Evolutionary conservation across 2,797 vertebrate species (phyloP).

Genomic region (Lindbergichthys nudifrons): DNA sequence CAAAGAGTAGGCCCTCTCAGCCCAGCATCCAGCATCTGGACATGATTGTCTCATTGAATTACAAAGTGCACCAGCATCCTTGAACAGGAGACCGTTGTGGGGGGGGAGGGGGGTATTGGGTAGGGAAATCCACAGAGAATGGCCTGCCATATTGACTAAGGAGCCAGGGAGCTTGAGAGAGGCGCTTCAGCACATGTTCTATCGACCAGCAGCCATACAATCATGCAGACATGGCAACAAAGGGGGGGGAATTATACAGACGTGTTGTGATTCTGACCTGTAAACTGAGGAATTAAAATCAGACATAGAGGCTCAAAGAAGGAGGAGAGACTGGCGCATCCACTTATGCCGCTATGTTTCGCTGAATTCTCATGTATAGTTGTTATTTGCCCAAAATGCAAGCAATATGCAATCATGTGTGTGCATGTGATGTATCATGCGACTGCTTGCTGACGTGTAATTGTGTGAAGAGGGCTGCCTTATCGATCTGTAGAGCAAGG

Average conservation of each 20-base stretch:
- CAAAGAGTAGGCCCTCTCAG: conserved; percentile 52
- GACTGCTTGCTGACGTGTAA: conserved; percentile 82
- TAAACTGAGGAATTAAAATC: conserved; percentile 43
- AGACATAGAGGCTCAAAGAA: conserved; percentile 21
- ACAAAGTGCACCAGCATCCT: conserved; percentile 73
- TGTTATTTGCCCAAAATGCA: conserved; percentile 21
- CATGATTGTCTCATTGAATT: conserved; percentile 79
- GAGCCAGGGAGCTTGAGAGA: conserved; percentile 57
- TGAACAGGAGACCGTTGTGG: conserved; percentile 45
- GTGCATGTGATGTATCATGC: conserved; percentile 70
- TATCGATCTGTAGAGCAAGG: conserved; percentile 80
- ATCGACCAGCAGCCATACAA: conserved; percentile 69
- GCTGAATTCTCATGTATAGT: conserved; percentile 12
- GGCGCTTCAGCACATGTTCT: conserved; percentile 70
- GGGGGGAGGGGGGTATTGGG: not conserved
- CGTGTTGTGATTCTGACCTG: conserved; percentile 34
- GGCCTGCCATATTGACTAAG: conserved; percentile 67
- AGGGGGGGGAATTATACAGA: conserved; percentile 48
- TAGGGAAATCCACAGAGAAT: conserved; percentile 65
- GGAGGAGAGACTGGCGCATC: not conserved
- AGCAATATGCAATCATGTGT: conserved; percentile 56
- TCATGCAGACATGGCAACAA: conserved; percentile 58
- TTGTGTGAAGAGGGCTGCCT: conserved; percentile 82
- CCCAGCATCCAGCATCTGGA: conserved; percentile 68
- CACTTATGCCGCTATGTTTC: conserved; percentile 9